Evolutionary conservation across 2,113 vertebrate genomes (phyloP).

Genomic region (Meleagris gallopavo): DNA sequence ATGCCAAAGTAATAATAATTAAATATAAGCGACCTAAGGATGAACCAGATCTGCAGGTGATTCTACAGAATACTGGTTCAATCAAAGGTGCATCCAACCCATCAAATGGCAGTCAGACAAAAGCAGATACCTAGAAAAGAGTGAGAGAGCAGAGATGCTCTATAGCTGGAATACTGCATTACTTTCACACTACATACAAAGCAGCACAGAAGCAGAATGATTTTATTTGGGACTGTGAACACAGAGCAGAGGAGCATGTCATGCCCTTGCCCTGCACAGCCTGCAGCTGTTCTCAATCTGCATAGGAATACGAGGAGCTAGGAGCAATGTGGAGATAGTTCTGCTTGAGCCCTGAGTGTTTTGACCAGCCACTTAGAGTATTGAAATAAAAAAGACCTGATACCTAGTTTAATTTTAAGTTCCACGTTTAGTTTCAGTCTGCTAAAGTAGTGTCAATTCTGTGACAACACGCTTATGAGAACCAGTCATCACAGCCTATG

Average conservation of each 20-base stretch:
- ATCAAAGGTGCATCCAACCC: background rate
- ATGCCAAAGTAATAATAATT: background rate
- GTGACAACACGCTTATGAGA: background rate
- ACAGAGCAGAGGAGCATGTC: background rate
- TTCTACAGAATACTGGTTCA: background rate
- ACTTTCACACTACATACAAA: background rate
- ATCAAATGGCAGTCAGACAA: background rate
- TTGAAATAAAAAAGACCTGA: background rate
- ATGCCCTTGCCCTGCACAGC: fast-evolving
- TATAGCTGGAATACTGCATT: background rate
- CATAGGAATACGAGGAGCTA: background rate
- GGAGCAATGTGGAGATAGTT: background rate
- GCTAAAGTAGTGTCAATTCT: background rate
- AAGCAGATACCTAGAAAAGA: background rate
- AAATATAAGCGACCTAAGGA: background rate
- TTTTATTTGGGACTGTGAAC: background rate
- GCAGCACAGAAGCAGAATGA: background rate
- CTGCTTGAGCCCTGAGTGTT: background rate
- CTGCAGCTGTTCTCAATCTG: background rate
- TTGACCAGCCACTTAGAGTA: background rate
- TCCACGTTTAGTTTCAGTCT: background rate
- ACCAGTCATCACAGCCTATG: conserved; percentile 17
- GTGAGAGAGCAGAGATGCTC: background rate
- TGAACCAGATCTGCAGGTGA: background rate
- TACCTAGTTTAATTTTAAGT: background rate